phyloP scores from a whole-genome alignment of 2,113 vertebrate species.

The Hydrochoerus hydrochaeris region DNA sequence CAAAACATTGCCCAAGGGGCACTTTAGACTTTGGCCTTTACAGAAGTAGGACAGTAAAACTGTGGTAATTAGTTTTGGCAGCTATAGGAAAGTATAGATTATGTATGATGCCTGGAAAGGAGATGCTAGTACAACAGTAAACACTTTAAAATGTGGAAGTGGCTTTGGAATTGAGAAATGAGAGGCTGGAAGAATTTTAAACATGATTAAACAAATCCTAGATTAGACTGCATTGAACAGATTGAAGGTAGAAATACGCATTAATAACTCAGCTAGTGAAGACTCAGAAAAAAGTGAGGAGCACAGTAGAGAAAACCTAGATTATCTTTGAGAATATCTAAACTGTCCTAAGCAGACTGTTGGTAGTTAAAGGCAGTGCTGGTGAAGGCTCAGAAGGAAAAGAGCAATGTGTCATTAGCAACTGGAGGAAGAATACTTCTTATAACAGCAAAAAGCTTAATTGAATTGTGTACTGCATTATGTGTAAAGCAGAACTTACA shows the following conservation, averaged over 20 bases:
- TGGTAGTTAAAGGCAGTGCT: neutral
- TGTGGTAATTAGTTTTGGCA: neutral
- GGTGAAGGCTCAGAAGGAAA: neutral
- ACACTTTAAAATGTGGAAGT: neutral
- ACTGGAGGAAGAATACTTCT: neutral
- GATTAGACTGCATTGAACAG: neutral
- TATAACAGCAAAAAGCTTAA: neutral
- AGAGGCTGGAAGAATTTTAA: slow-evolving; percentile 27
- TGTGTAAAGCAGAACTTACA: neutral
- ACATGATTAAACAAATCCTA: neutral
- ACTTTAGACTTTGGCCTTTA: neutral
- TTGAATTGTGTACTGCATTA: neutral
- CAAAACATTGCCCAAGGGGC: neutral
- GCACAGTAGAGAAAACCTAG: neutral
- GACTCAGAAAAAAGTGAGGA: neutral
- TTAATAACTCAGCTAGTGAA: neutral
- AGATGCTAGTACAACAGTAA: neutral
- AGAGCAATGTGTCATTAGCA: neutral
- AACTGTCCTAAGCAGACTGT: neutral
- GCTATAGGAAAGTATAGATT: neutral
- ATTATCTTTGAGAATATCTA: neutral
- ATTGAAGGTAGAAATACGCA: neutral
- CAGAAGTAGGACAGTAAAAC: neutral
- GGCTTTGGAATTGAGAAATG: slow-evolving; percentile 14
- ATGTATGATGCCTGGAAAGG: neutral